A percentile compares a stretch with the other conserved stretches of the same genome.
Conservation (phyloP, 2,888 invertebrate genomes). For the Chloroclysta siterata region DNA sequence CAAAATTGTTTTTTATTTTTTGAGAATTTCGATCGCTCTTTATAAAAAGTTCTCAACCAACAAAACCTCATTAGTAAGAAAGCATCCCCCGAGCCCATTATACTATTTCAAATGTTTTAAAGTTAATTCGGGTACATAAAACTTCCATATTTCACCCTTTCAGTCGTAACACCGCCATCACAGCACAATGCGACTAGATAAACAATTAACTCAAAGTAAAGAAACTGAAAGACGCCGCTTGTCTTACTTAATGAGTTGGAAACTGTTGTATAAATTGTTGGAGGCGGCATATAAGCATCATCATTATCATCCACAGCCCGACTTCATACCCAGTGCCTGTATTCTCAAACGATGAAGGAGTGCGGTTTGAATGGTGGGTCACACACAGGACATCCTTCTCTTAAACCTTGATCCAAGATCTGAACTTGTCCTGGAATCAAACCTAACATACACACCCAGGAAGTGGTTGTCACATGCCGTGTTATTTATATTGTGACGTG, state of each 20-base stretch:
- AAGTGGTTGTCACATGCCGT: no score
- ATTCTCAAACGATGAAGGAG: no score
- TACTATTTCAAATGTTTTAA: constrained; percentile 5
- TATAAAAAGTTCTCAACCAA: not conserved
- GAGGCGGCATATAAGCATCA: not conserved
- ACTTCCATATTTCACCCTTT: constrained; percentile 19
- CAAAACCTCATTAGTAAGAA: constrained; percentile 24
- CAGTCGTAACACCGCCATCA: not conserved
- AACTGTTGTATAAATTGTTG: constrained; percentile 6
- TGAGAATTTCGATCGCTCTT: no score
- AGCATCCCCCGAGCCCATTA: constrained; percentile 24
- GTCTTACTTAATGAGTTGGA: constrained; percentile 44
- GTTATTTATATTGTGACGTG: no score
- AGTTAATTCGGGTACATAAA: not conserved
- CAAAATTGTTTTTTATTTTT: no score
- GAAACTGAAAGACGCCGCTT: constrained; percentile 40
- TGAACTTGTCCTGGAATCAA: no score
- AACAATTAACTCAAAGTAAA: constrained; percentile 48
- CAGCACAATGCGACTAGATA: constrained; percentile 36
- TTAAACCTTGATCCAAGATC: no score
- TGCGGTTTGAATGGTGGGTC: no score
- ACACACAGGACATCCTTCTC: no score
- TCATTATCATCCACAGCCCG: no score
- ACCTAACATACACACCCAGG: no score
- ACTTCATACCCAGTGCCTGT: no score